Evolutionary conservation across 2,113 vertebrate genomes (phyloP).

Genomic region (Peromyscus leucopus): DNA sequence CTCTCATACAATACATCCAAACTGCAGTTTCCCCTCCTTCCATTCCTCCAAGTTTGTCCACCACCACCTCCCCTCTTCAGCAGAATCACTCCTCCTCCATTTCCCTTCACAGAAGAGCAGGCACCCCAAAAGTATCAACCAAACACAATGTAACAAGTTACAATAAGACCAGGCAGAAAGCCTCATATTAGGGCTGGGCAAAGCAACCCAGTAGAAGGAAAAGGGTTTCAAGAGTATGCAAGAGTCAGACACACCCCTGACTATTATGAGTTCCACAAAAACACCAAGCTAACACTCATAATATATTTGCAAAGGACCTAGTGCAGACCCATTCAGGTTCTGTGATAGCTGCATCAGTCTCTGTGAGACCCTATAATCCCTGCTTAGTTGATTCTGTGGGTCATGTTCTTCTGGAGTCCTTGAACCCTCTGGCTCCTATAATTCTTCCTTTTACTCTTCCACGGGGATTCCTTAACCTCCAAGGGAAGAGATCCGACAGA

Average conservation of each 20-base stretch:
- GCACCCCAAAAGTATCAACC: neutral
- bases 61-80: neutral
- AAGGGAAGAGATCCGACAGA: too few relatives aligned
- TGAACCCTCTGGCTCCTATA: too few relatives aligned
- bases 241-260: neutral
- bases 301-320: neutral
- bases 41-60: neutral
- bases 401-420: too few relatives aligned
- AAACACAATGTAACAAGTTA: neutral
- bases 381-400: too few relatives aligned
- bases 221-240: neutral
- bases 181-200: neutral
- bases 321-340: too few relatives aligned
- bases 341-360: too few relatives aligned
- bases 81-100: neutral
- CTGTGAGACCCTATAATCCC: too few relatives aligned
- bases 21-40: neutral
- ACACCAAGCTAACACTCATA: neutral
- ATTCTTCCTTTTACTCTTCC: too few relatives aligned
- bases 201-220: neutral
- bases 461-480: too few relatives aligned
- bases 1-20: neutral
- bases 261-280: neutral
- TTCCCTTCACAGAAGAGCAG: neutral
- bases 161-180: neutral